Evolutionary conservation across 30 jellyfish, hydroid and myxozoan species (phyloP), one percentile per base, ranked within the genome.

Genomic region (Chironex yamaguchii): DNA sequence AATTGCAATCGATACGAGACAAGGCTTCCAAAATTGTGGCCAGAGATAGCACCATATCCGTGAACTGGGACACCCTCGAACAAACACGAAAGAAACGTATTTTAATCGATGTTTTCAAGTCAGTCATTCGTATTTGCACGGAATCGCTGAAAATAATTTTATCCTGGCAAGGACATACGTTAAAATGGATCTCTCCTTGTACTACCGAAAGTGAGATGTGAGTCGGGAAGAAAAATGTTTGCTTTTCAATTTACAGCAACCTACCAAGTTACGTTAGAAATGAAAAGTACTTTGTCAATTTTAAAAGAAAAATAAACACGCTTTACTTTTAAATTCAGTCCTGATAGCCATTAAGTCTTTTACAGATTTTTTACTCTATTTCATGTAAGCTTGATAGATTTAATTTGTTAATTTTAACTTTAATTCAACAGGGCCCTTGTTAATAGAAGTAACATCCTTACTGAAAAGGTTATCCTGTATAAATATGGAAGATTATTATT

Each of bases 1-100:
- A 76, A 31, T 76, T 76, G 89, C 75, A 73, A 28, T 24, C 79
- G 50, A 6, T 17, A 42, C 9, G 17, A 42, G 58, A 42, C 58
- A 42, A 17, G 58, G 13, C 58, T n/a, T n/a, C 9, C 58, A 17
- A 42, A 42, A 6, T 42, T 42, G 58, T 17, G 17, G 13, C 58
- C 58, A 42, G 58, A 6, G 17, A 42, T 42, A 42, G 17, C 58
- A 42, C 13, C 17, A 42, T 42, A 42, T 6, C 17, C 58, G 13
- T 42, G 58, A 42, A 42, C 9, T 42, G 58, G 58, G 58, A 17
- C 17, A 42, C 13, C 58, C 58, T 42, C 58, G 58, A 42, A 17
- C 58, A 42, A 42, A 42, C 9, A 17, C 58, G 58, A 42, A 42
- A 42, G 17, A 42, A 42, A 42, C 58, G 58, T 6, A 42, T 42